Percentiles rank a stretch among this genome's conserved stretches.
Conservation (phyloP, 2,888 invertebrate genomes). For the Nomada hirtipes region DNA sequence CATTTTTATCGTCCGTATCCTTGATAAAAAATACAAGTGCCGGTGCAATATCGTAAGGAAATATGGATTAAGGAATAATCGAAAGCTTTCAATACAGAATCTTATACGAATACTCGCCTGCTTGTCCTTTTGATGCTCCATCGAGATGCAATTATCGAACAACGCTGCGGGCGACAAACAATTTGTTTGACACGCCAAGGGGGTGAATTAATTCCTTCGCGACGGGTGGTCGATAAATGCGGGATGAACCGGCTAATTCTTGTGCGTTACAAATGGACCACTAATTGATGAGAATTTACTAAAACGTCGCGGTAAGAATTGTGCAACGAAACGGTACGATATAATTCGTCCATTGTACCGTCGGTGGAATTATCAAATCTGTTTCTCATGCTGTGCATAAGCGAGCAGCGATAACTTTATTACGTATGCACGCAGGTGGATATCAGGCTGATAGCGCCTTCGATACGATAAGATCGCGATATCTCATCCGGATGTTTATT, state of each 20-base stretch:
- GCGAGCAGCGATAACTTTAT: slow-evolving; percentile 66
- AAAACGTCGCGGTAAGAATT: slow-evolving; percentile 41
- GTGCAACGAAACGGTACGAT: slow-evolving; percentile 48
- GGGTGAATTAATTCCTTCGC: background rate
- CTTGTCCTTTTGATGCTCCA: background rate
- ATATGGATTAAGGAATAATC: background rate
- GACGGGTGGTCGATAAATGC: background rate
- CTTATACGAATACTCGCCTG: too few species aligned
- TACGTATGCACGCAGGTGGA: slow-evolving; percentile 55
- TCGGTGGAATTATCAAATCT: slow-evolving; percentile 24
- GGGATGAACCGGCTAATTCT: slow-evolving; percentile 36
- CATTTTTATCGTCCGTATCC: too few species aligned
- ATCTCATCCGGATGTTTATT: slow-evolving; percentile 79
- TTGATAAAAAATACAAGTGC: too few species aligned
- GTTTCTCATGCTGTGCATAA: slow-evolving; percentile 52
- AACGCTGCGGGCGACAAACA: background rate
- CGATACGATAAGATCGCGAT: slow-evolving; percentile 76
- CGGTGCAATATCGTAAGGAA: background rate
- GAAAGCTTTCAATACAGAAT: too few species aligned
- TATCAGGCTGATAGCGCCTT: slow-evolving; percentile 69
- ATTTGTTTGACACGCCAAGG: slow-evolving; percentile 17
- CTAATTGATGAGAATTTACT: slow-evolving; percentile 53
- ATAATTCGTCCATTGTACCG: slow-evolving; percentile 43
- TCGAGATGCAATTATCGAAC: background rate
- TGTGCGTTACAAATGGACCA: slow-evolving; percentile 28